A percentile compares a stretch with the other conserved stretches of the same genome.
Evolutionary conservation across 1,140 invertebrate genomes (phyloP).

Genomic region (Drusus annulatus): DNA sequence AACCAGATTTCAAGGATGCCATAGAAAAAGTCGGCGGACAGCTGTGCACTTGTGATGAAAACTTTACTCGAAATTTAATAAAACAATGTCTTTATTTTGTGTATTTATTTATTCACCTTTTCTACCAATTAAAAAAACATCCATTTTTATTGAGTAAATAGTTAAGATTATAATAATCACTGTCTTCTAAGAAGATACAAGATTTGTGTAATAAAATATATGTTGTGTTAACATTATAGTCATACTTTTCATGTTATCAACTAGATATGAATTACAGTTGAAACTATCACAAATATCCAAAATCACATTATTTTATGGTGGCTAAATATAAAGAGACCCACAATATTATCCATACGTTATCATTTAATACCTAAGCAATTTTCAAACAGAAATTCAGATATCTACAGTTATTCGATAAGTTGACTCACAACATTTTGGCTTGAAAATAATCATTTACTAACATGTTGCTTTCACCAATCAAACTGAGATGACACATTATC

Average conservation of each 20-base stretch:
- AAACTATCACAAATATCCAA: conserved; percentile 59
- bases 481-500: no score
- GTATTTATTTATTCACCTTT: conserved; percentile 52
- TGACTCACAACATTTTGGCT: no score
- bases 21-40: no score
- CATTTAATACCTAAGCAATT: conserved; percentile 9
- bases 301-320: conserved; percentile 57
- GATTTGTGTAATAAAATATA: conserved; percentile 57
- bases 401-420: no score
- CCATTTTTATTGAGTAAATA: conserved; percentile 47
- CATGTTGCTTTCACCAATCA: no score
- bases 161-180: conserved; percentile 48
- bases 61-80: background rate
- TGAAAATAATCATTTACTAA: no score
- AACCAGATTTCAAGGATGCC: no score
- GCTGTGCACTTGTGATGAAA: no score
- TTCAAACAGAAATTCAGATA: background rate
- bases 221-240: conserved; percentile 39
- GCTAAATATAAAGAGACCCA: conserved; percentile 5
- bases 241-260: conserved; percentile 35
- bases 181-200: conserved; percentile 54
- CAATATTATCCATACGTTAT: conserved; percentile 13
- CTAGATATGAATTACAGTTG: conserved; percentile 45
- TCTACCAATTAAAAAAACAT: conserved; percentile 54
- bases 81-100: conserved; percentile 12